These are phyloP conservation scores for Cettia cetti DNA, from an alignment of 2,113 vertebrate species.

Conservation along the genomic window DNA sequence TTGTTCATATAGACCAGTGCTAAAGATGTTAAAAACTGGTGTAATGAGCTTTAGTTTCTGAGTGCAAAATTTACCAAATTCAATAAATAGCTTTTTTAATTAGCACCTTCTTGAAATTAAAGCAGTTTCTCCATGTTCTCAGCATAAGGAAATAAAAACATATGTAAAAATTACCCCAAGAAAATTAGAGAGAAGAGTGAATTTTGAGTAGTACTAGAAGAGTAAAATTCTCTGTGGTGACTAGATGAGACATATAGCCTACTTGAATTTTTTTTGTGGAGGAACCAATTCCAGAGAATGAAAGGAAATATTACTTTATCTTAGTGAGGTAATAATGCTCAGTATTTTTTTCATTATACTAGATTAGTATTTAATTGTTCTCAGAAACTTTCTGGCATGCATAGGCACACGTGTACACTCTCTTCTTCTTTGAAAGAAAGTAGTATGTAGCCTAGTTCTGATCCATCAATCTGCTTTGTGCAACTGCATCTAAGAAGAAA, in stretches of 20 bases:
- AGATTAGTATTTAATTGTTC: neutral
- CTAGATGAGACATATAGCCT: neutral
- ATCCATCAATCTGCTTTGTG: neutral
- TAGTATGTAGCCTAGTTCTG: neutral
- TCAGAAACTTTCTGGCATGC: neutral
- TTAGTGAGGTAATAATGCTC: neutral
- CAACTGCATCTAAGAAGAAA: neutral
- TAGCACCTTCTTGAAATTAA: neutral
- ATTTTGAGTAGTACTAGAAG: neutral
- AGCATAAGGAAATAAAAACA: neutral
- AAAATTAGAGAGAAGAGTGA: neutral
- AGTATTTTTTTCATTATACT: neutral
- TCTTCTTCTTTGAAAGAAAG: neutral
- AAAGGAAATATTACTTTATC: neutral
- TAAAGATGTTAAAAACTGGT: neutral
- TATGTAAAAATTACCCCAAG: neutral
- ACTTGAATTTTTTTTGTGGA: neutral
- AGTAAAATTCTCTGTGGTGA: neutral
- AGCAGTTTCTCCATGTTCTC: neutral
- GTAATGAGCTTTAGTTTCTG: neutral
- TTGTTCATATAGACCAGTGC: neutral
- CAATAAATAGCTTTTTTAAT: neutral
- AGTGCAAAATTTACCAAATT: neutral
- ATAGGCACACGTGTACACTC: fast-evolving
- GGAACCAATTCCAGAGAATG: neutral